A percentile compares a stretch with the other conserved stretches of the same genome.
Conservation (phyloP, 2,797 vertebrate genomes). For the Enteromius thamalakanensis region DNA sequence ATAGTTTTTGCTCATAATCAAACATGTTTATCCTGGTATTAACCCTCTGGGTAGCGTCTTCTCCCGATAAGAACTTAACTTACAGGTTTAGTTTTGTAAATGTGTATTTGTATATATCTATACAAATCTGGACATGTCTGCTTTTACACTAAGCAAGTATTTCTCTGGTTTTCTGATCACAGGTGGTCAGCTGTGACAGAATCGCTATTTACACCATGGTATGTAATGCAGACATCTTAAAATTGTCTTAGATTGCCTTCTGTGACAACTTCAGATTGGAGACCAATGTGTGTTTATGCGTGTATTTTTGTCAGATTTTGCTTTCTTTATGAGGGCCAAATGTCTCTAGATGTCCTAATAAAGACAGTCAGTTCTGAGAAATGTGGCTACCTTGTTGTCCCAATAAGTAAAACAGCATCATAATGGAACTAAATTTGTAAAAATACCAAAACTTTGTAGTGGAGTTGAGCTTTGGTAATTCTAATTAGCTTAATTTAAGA, state of each 20-base stretch:
- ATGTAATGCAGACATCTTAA: neutral
- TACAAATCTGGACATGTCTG: no score
- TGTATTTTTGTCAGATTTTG: neutral
- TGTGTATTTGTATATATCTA: no score
- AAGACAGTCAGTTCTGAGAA: neutral
- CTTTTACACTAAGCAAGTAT: neutral
- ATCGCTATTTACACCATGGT: neutral
- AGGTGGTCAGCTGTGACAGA: neutral
- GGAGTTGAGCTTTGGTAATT: conserved; percentile 31
- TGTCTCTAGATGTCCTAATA: neutral
- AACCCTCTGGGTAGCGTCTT: neutral
- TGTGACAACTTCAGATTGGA: neutral
- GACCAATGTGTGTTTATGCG: neutral
- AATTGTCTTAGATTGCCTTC: neutral
- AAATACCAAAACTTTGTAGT: neutral
- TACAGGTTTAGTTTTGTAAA: no score
- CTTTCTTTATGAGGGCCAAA: neutral
- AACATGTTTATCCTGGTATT: neutral
- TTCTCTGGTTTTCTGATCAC: neutral
- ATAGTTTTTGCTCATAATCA: neutral
- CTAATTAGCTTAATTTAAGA: conserved; percentile 6
- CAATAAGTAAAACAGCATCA: neutral
- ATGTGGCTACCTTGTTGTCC: neutral
- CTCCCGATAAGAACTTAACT: no score
- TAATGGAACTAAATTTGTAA: neutral